Base-by-base conservation (phyloP, 2,113 vertebrate species). In the Cyanoramphus novaezelandiae region DNA sequence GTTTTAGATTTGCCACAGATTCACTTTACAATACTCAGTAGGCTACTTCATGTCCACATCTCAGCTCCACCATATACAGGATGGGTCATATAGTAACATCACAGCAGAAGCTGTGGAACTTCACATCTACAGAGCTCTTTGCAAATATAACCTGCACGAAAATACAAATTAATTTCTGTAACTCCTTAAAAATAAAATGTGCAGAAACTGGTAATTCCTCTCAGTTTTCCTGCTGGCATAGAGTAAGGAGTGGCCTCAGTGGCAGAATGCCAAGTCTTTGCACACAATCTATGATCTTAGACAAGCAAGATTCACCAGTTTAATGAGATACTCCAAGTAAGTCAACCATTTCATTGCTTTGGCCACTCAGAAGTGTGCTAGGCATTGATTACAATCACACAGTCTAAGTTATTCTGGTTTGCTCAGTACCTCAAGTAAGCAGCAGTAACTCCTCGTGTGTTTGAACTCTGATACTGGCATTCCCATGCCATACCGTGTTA, bases 321-420 rank as follows among this genome's bases (percentile, higher is more conserved):
- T 78, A 86, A 82, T 89, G 86, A 95, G 72, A 82, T 79, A 55
- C 55, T 84, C 35, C 64, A 52, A 31, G 64, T 65, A 69, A 52
- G 24, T 78, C 55, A 89, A 52, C 39, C 14, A 17, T 86, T 91
- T 86, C 69, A 75, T 81, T 57, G 79, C 68, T 80, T 49, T 88
- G 59, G 59, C 59, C 87, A 37, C 82, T 92, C 72, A 67, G 79
- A 94, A 83, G 72, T 44, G 71, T 90, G 59, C 62, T 71, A 60
- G 74, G 77, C 65, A 71, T 92, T 78, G 91, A 88, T 89, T 86
- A n/a, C 60, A 86, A 39, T 79, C 83, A 64, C 35, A 11, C 1
- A 79, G 60, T 55, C 44, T 88, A 92, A 88, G 87, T 79, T 93
- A 71, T 69, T 95, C 69, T 89, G n/a, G 86, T 92, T 89, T 92